Conservation (phyloP, 2,797 vertebrate genomes). For the Oreonectes daqikongensis region DNA sequence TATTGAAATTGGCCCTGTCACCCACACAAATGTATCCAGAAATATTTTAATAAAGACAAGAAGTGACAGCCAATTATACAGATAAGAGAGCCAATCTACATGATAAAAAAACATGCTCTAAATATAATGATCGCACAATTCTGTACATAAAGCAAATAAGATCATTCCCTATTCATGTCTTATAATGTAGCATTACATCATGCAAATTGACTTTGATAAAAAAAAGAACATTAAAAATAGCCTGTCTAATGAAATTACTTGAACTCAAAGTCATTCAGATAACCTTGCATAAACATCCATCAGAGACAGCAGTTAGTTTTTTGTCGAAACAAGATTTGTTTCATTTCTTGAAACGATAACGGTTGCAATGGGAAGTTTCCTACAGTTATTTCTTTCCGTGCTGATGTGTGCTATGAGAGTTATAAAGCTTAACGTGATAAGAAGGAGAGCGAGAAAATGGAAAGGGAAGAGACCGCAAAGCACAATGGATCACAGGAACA, state of each 20-base stretch:
- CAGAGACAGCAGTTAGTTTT: conserved; percentile 26
- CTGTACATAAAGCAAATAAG: conserved; percentile 52
- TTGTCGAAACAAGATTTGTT: conserved; percentile 33
- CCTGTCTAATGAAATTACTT: conserved; percentile 59
- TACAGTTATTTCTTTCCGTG: conserved; percentile 22
- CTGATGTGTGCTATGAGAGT: conserved; percentile 28
- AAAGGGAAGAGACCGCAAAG: conserved; percentile 17
- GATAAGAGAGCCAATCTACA: conserved; percentile 4
- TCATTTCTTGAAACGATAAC: conserved; percentile 38
- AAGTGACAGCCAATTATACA: conserved; percentile 11
- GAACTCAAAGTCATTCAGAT: conserved; percentile 57
- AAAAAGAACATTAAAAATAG: conserved; percentile 55
- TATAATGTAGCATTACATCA: conserved; percentile 49
- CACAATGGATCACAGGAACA: conserved; percentile 28
- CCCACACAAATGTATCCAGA: not conserved
- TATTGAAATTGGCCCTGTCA: not conserved
- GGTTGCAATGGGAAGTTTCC: conserved; percentile 5
- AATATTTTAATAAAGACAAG: not conserved
- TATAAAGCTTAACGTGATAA: conserved; percentile 50
- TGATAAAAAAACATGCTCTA: conserved; percentile 8
- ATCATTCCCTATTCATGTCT: conserved; percentile 57
- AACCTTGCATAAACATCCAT: conserved; percentile 56
- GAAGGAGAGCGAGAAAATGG: conserved; percentile 38
- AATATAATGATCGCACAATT: conserved; percentile 44
- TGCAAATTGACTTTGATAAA: conserved; percentile 36